phyloP scores from a whole-genome alignment of 2,888 invertebrate species.

The Caenorhabditis sp. region DNA sequence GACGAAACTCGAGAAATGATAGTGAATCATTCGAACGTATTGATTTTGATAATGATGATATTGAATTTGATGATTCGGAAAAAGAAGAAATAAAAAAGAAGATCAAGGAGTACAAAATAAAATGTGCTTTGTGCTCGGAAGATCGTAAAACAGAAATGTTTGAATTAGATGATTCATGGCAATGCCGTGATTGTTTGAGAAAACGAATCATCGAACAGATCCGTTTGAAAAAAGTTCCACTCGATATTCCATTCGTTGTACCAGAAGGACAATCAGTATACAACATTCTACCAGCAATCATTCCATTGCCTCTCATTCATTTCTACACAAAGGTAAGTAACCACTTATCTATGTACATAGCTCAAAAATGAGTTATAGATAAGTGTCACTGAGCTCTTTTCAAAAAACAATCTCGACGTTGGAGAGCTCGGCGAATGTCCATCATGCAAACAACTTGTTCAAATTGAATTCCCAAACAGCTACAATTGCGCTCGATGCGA shows the following conservation, averaged over 20 bases:
- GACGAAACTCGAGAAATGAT: conserved; percentile 10
- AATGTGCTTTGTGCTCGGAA: conserved; percentile 40
- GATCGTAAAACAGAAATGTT: conserved; percentile 43
- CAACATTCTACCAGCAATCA: conserved; percentile 45
- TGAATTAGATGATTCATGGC: conserved; percentile 57
- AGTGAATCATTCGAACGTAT: conserved; percentile 48
- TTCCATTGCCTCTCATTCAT: conserved; percentile 47
- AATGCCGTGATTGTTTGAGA: conserved; percentile 48
- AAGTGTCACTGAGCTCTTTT: conserved; percentile 31
- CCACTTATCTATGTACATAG: background rate
- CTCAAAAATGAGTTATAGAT: conserved; percentile 8
- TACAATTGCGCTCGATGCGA: conserved; percentile 31
- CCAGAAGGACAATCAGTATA: conserved; percentile 38
- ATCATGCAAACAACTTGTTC: conserved; percentile 41
- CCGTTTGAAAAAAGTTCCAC: conserved; percentile 36
- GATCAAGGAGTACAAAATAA: conserved; percentile 7
- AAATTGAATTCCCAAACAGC: conserved; percentile 24
- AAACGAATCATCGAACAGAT: conserved; percentile 38
- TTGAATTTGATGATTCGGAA: conserved; percentile 29
- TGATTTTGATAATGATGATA: conserved; percentile 27
- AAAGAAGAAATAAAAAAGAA: conserved; percentile 6
- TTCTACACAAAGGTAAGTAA: conserved; percentile 40
- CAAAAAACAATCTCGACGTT: conserved; percentile 17
- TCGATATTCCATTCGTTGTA: conserved; percentile 44
- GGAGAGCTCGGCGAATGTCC: conserved; percentile 47